Base-by-base conservation (phyloP, 1,140 invertebrate genomes). In the Lepidostoma basale region DNA sequence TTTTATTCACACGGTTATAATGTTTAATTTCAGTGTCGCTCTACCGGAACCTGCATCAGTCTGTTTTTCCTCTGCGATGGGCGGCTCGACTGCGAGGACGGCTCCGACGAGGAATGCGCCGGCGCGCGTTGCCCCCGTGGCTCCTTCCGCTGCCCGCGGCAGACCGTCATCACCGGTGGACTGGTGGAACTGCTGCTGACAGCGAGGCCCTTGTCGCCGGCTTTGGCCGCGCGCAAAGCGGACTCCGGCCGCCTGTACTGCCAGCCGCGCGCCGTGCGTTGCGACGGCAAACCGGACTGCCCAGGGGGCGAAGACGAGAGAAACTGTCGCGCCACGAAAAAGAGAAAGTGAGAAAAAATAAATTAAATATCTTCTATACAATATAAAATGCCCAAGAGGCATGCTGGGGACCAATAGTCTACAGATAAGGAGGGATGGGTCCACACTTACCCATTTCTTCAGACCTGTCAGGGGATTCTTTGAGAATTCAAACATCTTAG, bases 41-140 rank as follows among this genome's bases (percentile, higher is more conserved):
- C 87, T 65, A 90, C 90, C 62, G 93, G 93, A 0, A 84, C 87
- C 1, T 98, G 95, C 79, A 95, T 98, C 74, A 92, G 90, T 73
- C 92, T 90, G 87, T 93, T 92, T 79, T 97, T 96, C 81, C 90
- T 95, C 0, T 98, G 96, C 80, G 95, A 98, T 78, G 93, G 93
- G n/a, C 87, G 92, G 69, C 85, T 87, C 59, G 94, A 97, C 76
- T 97, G 95, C 77, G 79, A 85, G 2, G 95, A 96, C 77, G 89
- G 89, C 10, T 92, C 91, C 0, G 93, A 95, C 76, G 93, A 96
- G 78, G 89, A 88, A 74, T 93, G 91, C 75, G 77, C 62, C 4
- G 69, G 68, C 1, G 70, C 73, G n/a, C 75, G 77, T 66, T 78
- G 80, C 62, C 79, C 78, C 0, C 60, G 60, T n/a, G 71, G 67